Percentiles rank a stretch among this genome's conserved stretches.
Conservation (phyloP, 1,140 invertebrate species). For the Drosophila athabasca region DNA sequence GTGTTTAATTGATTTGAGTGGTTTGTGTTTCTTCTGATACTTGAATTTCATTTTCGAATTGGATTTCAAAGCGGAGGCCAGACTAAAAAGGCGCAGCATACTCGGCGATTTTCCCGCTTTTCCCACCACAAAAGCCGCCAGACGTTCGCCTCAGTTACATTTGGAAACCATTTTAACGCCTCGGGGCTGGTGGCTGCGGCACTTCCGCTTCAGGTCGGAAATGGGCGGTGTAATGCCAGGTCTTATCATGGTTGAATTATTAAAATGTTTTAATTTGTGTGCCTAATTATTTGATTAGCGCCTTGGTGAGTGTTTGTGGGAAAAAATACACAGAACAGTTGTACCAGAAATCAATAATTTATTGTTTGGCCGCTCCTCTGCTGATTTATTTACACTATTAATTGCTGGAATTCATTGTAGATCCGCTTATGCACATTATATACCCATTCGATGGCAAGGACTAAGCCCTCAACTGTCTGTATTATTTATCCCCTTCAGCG, state of each 20-base stretch:
- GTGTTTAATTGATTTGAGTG: slow-evolving; percentile 59
- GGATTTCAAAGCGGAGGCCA: slow-evolving; percentile 36
- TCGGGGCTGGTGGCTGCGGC: neutral
- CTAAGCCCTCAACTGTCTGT: slow-evolving; percentile 5
- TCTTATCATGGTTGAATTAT: slow-evolving; percentile 33
- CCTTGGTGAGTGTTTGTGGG: too few relatives aligned
- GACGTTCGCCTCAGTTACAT: slow-evolving; percentile 49
- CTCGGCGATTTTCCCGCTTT: slow-evolving; percentile 16
- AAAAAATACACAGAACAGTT: too few relatives aligned
- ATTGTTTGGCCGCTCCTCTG: slow-evolving; percentile 4
- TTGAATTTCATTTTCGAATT: slow-evolving; percentile 68
- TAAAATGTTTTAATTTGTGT: slow-evolving; percentile 33
- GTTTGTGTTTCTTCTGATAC: slow-evolving; percentile 65
- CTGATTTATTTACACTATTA: slow-evolving; percentile 13
- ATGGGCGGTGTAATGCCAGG: neutral
- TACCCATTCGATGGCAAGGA: slow-evolving; percentile 10
- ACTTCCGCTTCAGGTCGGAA: slow-evolving; percentile 1
- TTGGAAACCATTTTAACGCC: slow-evolving; percentile 12
- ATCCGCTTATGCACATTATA: slow-evolving; percentile 28
- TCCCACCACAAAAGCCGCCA: slow-evolving; percentile 21
- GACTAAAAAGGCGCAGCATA: neutral
- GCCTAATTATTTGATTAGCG: slow-evolving; percentile 24
- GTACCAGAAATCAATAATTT: too few relatives aligned
- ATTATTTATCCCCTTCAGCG: neutral
- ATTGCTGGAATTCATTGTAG: slow-evolving; percentile 8